Evolutionary conservation across 2,113 vertebrate genomes (phyloP), one percentile per base, ranked within the genome.

Genomic region (Calcarius ornatus): DNA sequence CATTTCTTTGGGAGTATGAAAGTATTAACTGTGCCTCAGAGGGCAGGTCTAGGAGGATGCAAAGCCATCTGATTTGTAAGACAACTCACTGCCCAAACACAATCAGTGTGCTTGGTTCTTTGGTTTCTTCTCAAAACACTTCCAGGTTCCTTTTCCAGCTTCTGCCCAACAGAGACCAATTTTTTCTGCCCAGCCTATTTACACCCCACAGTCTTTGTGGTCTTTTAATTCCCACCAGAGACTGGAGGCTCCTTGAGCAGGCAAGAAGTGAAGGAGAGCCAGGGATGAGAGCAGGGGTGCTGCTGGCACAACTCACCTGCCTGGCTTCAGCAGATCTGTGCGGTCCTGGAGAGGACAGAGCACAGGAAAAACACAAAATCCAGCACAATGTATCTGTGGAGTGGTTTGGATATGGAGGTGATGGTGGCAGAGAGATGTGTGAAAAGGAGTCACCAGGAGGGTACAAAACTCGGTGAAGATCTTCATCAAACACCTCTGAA

Each of bases 51-150:
- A 45, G 37, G 31, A 57, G n/a, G 31, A 57, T 28, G 38, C 24
- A 72, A 45, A 77, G 53, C 30, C 15, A 5, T 43, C 30, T 81
- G 38, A 43, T 76, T 57, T 72, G 37, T 68, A 40, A 87, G 68
- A 48, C 53, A 63, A 18, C 27, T 18, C 1, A 0, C 47, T 86
- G 57, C 27, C 45, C 51, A 92, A 28, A 63, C 5, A 27, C 0
- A 0, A 42, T 10, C 1, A 0, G 2, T 16, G 27, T 66, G 14
- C 57, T 57, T 56, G 25, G 14, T 65, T 79, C 27, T 56, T 71
- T 60, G 27, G 10, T 63, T 90, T 75, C 37, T 61, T 48, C 66
- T 80, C 35, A 70, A 57, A 86, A 86, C 3, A 14, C 10, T 83
- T 61, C 28, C 33, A 71, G 13, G 21, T 35, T 85, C 31, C 18